These are phyloP conservation scores for Chloebia gouldiae DNA, from an alignment of 2,113 vertebrate species.

Conservation along the genomic window DNA sequence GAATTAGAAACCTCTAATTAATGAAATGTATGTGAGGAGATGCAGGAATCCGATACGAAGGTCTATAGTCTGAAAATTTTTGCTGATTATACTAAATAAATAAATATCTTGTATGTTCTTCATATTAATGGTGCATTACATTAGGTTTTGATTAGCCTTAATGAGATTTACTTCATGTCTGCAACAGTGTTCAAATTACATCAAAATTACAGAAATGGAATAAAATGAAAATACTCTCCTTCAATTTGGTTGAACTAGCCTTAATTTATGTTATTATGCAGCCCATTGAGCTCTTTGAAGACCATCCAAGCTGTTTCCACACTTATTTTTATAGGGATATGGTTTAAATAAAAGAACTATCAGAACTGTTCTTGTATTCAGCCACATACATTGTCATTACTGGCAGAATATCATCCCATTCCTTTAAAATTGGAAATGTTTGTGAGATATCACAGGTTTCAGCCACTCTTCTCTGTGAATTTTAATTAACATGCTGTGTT, in stretches of 20 bases:
- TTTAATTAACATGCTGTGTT: constrained; percentile 10
- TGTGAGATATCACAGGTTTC: constrained; percentile 28
- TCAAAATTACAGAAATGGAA: constrained; percentile 40
- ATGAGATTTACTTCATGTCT: constrained; percentile 43
- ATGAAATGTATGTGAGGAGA: not conserved
- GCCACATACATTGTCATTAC: constrained; percentile 63
- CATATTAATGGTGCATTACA: constrained; percentile 15
- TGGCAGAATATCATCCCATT: constrained; percentile 66
- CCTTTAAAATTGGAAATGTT: constrained; percentile 61
- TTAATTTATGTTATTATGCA: constrained; percentile 71
- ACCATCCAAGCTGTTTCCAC: constrained; percentile 66
- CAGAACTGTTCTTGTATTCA: constrained; percentile 62
- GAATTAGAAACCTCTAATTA: not conserved
- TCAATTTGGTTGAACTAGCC: constrained; percentile 60
- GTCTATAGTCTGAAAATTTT: not conserved
- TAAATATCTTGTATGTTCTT: not conserved
- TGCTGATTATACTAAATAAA: not conserved
- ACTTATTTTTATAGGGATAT: constrained; percentile 67
- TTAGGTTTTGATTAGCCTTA: constrained; percentile 57
- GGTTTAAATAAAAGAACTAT: constrained; percentile 71
- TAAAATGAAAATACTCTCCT: constrained; percentile 54
- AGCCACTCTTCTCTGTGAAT: constrained; percentile 12
- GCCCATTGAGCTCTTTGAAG: constrained; percentile 68
- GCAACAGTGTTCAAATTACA: constrained; percentile 55
- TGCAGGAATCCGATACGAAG: not conserved